Percentiles rank a stretch among this genome's conserved stretches.
These are phyloP conservation scores for Lepetodrilus schrolli DNA, from an alignment of 2,888 invertebrate genomes.

Conservation along the genomic window DNA sequence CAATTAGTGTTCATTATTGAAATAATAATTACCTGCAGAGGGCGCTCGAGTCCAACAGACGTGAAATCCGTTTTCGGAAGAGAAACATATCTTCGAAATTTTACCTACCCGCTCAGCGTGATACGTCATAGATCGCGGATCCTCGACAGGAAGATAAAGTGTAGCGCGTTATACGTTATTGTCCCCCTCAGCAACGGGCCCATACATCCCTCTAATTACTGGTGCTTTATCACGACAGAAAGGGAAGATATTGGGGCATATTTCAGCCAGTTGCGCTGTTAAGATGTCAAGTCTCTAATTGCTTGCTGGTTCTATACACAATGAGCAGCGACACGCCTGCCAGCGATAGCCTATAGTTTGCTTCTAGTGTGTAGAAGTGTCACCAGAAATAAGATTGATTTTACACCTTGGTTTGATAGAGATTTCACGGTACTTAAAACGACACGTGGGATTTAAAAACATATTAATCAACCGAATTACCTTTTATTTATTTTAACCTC, in stretches of 20 bases:
- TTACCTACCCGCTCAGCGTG: constrained; percentile 7
- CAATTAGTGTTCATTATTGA: constrained; percentile 25
- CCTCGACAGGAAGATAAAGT: background rate
- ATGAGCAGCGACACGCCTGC: background rate
- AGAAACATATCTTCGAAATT: constrained; percentile 10
- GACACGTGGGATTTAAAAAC: background rate
- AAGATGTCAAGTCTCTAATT: constrained; percentile 24
- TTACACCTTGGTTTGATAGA: constrained; percentile 3
- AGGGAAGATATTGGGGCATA: constrained; percentile 26
- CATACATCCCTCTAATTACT: constrained; percentile 15
- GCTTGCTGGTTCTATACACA: background rate
- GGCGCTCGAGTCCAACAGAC: constrained; percentile 1
- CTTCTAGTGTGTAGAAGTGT: background rate
- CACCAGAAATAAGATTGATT: constrained; percentile 11
- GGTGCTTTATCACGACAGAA: constrained; percentile 8
- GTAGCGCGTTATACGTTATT: background rate
- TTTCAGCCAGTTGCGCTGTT: constrained; percentile 26
- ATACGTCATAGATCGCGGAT: background rate
- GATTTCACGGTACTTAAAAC: background rate
- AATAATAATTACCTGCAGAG: constrained; percentile 17
- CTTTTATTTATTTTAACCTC: background rate
- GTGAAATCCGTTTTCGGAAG: constrained; percentile 1
- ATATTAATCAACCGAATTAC: background rate
- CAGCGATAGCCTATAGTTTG: background rate
- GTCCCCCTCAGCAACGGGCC: background rate